Base-by-base conservation (phyloP, 2,113 vertebrate species). In the Catharus fuscescens region DNA sequence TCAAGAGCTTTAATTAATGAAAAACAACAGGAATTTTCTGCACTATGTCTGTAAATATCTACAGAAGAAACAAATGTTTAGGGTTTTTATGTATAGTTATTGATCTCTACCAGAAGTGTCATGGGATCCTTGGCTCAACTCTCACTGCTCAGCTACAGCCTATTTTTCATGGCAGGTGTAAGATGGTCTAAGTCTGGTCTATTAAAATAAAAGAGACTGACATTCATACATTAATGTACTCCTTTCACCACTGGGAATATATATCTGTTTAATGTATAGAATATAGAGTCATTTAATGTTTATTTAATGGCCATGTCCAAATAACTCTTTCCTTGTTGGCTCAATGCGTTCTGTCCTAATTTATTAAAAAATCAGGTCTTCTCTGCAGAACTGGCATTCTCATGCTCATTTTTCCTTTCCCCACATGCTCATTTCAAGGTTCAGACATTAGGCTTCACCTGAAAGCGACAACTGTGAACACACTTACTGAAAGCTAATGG, bases 111-210 rank as follows among this genome's bases (percentile, higher is more conserved):
- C 31, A 61, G 48, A 81, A 12, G 6, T 64, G 57, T 53, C 47
- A 56, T 2, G 14, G 62, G 25, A 47, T 76, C 60, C 47, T 78
- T 29, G 69, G n/a, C 34, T 83, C 0, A 0, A 57, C 24, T 69
- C 9, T 79, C 25, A 14, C 25, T 76, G 65, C 56, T 52, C 52
- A 82, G 20, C 38, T 62, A 44, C 52, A 86, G 28, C 8, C 11
- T 25, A 8, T 15, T 66, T 88, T 80, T 62, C 34, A 31, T 32
- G 32, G 12, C 19, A 61, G 7, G 1, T 62, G 2, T 44, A 50
- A 80, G 44, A 64, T 5, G 4, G 92, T 66, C 28, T 36, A 86
- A 8, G 12, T 47, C 69, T 71, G 25, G 12, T 32, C 66, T 70
- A 29, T 52, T 38, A 66, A 56, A 86, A 77, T 45, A 65, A 69